phyloP scores from a whole-genome alignment of 2,888 invertebrate species.

The Hartigia nigra region DNA sequence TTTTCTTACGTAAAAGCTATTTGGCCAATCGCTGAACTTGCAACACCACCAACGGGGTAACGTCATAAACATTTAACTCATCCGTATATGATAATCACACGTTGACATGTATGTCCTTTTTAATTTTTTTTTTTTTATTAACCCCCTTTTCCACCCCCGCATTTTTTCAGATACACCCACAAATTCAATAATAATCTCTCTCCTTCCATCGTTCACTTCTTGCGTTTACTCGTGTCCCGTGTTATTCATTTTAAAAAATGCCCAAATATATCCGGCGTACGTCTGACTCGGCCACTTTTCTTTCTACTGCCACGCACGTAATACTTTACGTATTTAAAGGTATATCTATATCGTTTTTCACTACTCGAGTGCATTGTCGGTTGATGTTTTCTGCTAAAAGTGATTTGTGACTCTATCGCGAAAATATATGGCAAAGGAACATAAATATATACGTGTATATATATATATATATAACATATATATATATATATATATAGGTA shows the following conservation, averaged over 20 bases:
- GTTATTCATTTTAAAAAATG: not conserved
- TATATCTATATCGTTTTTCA: not conserved
- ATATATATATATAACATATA: too few species aligned
- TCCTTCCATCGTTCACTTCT: not conserved
- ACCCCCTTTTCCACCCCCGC: not conserved
- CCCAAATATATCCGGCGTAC: not conserved
- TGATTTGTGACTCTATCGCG: not conserved
- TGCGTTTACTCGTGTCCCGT: not conserved
- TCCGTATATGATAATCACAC: not conserved
- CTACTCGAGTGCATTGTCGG: not conserved
- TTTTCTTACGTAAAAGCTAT: constrained; percentile 38
- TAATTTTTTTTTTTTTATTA: not conserved
- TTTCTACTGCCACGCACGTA: not conserved
- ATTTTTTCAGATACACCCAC: not conserved
- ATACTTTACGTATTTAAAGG: not conserved
- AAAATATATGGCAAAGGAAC: not conserved
- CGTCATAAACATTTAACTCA: constrained; percentile 23
- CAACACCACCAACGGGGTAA: constrained; percentile 43
- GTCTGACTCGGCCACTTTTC: not conserved
- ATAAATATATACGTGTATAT: not conserved
- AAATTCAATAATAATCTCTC: not conserved
- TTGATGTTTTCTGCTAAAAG: not conserved
- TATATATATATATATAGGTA: too few species aligned
- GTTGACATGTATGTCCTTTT: constrained; percentile 19
- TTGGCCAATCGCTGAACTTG: constrained; percentile 50